These are phyloP conservation scores for Anthopleura xanthogrammica DNA, from an alignment of 92 coral and sea anemone species.

Conservation along the genomic window DNA sequence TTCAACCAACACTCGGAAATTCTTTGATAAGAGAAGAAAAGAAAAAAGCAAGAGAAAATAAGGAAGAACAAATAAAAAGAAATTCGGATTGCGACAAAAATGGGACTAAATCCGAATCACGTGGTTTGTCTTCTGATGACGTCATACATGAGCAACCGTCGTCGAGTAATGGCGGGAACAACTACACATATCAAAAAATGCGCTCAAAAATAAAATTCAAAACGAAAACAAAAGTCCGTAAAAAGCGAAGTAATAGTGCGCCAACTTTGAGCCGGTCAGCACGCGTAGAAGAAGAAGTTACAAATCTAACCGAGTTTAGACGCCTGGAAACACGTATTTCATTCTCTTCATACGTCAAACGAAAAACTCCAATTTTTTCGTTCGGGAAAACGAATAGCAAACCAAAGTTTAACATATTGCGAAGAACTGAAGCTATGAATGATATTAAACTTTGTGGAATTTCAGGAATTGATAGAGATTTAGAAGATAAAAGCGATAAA, in stretches of 20 bases:
- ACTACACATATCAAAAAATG: constrained; percentile 16
- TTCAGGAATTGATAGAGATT: constrained; percentile 22
- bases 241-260: constrained; percentile 21
- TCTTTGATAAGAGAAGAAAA: neutral
- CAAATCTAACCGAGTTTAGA: neutral
- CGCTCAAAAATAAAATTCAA: constrained; percentile 31
- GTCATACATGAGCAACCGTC: neutral
- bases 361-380: constrained; percentile 58
- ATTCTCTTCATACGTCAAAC: constrained; percentile 72
- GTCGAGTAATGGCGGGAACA: neutral
- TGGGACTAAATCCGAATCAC: neutral
- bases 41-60: neutral
- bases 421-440: constrained; percentile 45
- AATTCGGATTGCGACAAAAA: neutral
- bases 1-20: neutral
- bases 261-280: neutral
- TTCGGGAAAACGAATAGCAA: constrained; percentile 1
- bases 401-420: constrained; percentile 6
- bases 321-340: constrained; percentile 64
- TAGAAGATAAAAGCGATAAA: constrained; percentile 48
- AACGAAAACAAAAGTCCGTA: constrained; percentile 44
- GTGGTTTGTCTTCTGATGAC: neutral
- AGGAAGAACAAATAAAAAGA: neutral
- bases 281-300: neutral
- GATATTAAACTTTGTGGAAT: constrained; percentile 47